These are phyloP conservation scores for Anthoscopus minutus DNA, from an alignment of 2,113 vertebrate species.

Conservation along the genomic window DNA sequence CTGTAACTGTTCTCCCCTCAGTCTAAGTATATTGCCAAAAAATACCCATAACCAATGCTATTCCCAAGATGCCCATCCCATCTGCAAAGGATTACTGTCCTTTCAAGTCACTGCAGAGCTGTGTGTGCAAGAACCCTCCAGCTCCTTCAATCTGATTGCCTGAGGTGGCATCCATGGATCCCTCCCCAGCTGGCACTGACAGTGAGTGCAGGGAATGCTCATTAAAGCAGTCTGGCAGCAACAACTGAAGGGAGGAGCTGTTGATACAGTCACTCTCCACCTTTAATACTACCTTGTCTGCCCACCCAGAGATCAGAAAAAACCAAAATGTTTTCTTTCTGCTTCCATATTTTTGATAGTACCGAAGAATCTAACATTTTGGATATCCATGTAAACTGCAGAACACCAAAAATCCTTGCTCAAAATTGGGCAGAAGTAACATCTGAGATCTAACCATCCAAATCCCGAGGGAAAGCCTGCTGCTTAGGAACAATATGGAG, in stretches of 20 bases:
- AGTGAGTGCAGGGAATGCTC: neutral
- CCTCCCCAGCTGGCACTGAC: neutral
- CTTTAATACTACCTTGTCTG: neutral
- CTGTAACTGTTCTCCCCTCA: neutral
- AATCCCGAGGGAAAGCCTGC: neutral
- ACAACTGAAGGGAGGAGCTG: neutral
- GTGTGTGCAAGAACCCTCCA: neutral
- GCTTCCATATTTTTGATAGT: neutral
- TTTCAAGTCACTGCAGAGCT: neutral
- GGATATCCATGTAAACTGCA: neutral
- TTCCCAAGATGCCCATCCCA: neutral
- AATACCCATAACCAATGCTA: neutral
- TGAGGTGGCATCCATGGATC: neutral
- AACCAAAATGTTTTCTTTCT: neutral
- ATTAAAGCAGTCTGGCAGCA: neutral
- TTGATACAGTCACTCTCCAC: neutral
- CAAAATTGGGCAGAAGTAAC: neutral
- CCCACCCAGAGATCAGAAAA: neutral
- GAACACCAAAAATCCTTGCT: neutral
- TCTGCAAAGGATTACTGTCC: neutral
- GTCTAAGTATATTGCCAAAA: neutral
- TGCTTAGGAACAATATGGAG: neutral
- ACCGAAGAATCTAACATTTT: neutral
- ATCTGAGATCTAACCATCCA: neutral
- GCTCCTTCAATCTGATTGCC: neutral